Conservation (phyloP, 2,888 invertebrate species). For the Atethmia centrago region DNA sequence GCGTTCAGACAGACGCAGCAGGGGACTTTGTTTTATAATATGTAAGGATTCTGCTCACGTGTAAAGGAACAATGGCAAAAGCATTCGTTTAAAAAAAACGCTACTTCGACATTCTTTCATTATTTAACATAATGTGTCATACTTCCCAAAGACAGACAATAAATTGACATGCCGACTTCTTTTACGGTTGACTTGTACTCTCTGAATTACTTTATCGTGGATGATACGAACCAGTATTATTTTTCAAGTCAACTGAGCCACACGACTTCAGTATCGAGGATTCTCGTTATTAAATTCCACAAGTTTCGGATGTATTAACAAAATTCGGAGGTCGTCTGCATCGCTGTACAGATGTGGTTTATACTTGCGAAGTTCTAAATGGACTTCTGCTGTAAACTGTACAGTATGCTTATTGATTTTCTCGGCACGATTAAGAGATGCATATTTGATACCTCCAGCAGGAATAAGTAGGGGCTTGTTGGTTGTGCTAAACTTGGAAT, state of each 20-base stretch:
- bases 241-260: constrained; percentile 14
- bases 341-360: constrained; percentile 31
- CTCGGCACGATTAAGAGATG: constrained; percentile 53
- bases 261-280: constrained; percentile 6
- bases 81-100: not conserved
- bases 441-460: constrained; percentile 51
- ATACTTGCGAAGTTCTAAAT: constrained; percentile 43
- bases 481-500: constrained; percentile 16
- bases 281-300: constrained; percentile 39
- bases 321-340: constrained; percentile 36
- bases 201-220: constrained; percentile 41
- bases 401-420: constrained; percentile 59
- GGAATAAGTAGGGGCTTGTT: constrained; percentile 6
- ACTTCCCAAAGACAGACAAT: constrained; percentile 14
- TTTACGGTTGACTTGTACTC: constrained; percentile 29
- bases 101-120: constrained; percentile 21
- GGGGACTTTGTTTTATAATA: too few relatives aligned
- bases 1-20: too few relatives aligned
- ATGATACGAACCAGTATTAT: constrained; percentile 23
- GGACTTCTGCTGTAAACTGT: constrained; percentile 43
- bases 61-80: not conserved
- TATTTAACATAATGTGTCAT: constrained; percentile 27
- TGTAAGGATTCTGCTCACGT: constrained; percentile 6
- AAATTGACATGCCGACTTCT: constrained; percentile 4
- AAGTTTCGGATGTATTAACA: constrained; percentile 37